These are phyloP conservation scores for Bombylius major DNA, from an alignment of 2,888 invertebrate species.

Conservation along the genomic window DNA sequence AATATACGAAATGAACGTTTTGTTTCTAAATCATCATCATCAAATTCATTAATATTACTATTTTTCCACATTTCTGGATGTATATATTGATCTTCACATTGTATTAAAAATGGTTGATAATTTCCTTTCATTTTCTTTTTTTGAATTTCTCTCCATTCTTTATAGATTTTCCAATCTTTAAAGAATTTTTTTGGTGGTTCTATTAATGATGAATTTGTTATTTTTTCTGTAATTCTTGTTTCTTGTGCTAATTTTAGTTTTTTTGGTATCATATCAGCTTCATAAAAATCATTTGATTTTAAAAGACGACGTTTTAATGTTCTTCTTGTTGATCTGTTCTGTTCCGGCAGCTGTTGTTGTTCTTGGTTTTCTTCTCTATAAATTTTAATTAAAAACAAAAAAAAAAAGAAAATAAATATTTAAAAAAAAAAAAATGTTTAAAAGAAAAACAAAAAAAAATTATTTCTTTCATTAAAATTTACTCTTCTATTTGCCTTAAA, in stretches of 20 bases:
- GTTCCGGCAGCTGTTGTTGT: neutral
- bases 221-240: constrained; percentile 18
- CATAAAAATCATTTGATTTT: constrained; percentile 25
- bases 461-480: neutral
- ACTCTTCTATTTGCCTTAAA: neutral
- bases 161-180: constrained; percentile 9
- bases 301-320: constrained; percentile 13
- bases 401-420: no score
- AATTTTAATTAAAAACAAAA: no score
- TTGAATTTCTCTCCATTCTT: constrained; percentile 7
- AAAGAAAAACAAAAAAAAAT: no score
- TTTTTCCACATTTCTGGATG: constrained; percentile 26
- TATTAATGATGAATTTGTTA: neutral
- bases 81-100: constrained; percentile 21
- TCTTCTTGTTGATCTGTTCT: neutral
- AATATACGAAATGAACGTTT: constrained; percentile 31
- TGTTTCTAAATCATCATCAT: constrained; percentile 27
- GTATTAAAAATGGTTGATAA: constrained; percentile 5
- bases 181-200: constrained; percentile 11
- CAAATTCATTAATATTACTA: constrained; percentile 27
- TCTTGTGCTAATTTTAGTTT: constrained; percentile 22
- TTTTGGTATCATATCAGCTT: constrained; percentile 22
- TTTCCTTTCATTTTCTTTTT: constrained; percentile 9
- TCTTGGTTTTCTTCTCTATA: no score
- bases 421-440: no score